Conservation (phyloP, 1,140 invertebrate species). For the Bombus sibiricus region DNA sequence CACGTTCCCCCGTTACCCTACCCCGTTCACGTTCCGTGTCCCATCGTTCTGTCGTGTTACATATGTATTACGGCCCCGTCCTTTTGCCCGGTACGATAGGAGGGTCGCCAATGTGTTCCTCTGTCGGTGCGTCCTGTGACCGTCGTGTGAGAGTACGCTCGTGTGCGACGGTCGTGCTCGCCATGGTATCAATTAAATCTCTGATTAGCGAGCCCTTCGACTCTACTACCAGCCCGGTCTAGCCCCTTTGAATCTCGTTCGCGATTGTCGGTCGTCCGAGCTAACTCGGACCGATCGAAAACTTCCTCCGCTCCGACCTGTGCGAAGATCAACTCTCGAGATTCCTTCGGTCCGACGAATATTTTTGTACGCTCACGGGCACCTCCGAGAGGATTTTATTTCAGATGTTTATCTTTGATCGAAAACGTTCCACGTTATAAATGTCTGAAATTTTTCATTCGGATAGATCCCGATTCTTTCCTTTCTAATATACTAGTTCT, state of each 20-base stretch:
- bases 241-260: slow-evolving; percentile 66
- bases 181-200: slow-evolving; percentile 78
- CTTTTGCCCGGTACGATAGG: slow-evolving; percentile 65
- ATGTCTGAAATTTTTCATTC: not conserved
- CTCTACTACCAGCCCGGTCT: slow-evolving; percentile 52
- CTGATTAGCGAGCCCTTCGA: slow-evolving; percentile 75
- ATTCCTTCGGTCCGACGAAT: slow-evolving; percentile 33
- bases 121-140: slow-evolving; percentile 9
- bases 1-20: slow-evolving; percentile 39
- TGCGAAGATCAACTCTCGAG: slow-evolving; percentile 42
- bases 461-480: not conserved
- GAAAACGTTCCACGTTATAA: not conserved
- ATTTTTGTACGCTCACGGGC: slow-evolving; percentile 27
- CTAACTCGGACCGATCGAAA: slow-evolving; percentile 63
- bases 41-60: slow-evolving; percentile 69
- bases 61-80: slow-evolving; percentile 75
- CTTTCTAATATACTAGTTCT: no score
- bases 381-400: not conserved
- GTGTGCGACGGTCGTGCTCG: slow-evolving; percentile 71
- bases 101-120: slow-evolving; percentile 22
- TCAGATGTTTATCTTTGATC: not conserved
- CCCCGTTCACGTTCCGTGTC: slow-evolving; percentile 52
- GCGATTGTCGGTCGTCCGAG: slow-evolving; percentile 62
- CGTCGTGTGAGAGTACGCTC: slow-evolving; percentile 30
- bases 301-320: slow-evolving; percentile 47